Conservation (phyloP, 2,888 invertebrate genomes). For the Iphiclides podalirius region DNA sequence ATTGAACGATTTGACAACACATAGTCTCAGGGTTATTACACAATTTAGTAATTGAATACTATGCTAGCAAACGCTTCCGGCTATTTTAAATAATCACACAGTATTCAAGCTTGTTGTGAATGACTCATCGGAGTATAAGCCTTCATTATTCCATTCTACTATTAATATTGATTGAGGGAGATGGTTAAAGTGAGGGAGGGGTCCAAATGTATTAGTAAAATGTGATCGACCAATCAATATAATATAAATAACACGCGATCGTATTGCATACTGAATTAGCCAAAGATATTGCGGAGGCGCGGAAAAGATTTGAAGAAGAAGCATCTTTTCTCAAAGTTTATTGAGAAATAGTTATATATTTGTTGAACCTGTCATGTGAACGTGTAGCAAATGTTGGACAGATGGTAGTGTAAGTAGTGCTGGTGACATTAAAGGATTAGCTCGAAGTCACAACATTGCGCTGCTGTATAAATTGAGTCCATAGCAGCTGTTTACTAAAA, state of each 20-base stretch:
- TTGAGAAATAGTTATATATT: constrained; percentile 12
- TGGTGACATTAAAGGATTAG: constrained; percentile 23
- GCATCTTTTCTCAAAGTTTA: not conserved
- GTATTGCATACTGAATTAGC: no score
- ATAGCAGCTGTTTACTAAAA: constrained; percentile 15
- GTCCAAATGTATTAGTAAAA: no score
- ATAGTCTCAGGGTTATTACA: not conserved
- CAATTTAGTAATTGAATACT: not conserved
- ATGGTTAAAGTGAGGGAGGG: no score
- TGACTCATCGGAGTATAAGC: no score
- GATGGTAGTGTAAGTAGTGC: constrained; percentile 18
- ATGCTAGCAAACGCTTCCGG: not conserved
- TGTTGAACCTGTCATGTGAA: constrained; percentile 8
- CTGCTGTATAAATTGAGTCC: constrained; percentile 16
- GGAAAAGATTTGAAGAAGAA: no score
- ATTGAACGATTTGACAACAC: not conserved
- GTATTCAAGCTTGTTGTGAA: not conserved
- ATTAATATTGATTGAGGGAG: no score
- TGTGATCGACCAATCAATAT: no score
- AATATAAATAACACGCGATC: no score
- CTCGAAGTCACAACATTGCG: constrained; percentile 21
- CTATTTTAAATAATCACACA: not conserved
- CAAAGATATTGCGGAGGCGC: no score
- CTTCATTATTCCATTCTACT: no score
- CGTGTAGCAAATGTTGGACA: constrained; percentile 19